phyloP scores from a whole-genome alignment of 2,113 vertebrate genomes.

The Hipposideros armiger region DNA sequence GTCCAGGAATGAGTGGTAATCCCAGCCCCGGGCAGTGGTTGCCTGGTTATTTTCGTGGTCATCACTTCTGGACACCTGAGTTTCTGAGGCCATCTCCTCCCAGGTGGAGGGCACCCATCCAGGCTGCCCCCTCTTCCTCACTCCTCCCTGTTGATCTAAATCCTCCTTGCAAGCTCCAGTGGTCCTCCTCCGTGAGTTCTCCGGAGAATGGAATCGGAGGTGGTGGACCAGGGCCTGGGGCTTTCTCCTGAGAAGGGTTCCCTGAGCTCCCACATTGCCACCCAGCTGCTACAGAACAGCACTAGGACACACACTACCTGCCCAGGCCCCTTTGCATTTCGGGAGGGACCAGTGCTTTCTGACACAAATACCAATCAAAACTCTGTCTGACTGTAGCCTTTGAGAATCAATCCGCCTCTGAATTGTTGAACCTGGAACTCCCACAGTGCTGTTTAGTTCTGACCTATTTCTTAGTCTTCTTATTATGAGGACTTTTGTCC shows the following conservation, averaged over 20 bases:
- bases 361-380: neutral
- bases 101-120: neutral
- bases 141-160: neutral
- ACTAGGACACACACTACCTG: accelerated
- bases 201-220: neutral
- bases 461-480: neutral
- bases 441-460: neutral
- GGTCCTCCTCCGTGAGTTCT: neutral
- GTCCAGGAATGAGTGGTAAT: too few relatives aligned
- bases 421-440: neutral
- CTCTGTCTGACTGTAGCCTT: neutral
- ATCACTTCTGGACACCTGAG: neutral
- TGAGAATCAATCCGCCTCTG: neutral
- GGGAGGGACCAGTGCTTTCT: neutral
- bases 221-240: neutral
- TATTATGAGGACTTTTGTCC: neutral
- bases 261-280: neutral
- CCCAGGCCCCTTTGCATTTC: neutral
- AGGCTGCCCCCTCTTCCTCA: neutral
- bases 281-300: neutral
- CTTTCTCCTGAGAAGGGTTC: neutral
- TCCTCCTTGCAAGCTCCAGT: neutral
- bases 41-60: neutral
- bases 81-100: neutral
- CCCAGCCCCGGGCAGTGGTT: neutral